Percentiles rank a stretch among this genome's conserved stretches.
phyloP scores from a whole-genome alignment of 2,113 vertebrate genomes.

The Paramisgurnus dabryanus region DNA sequence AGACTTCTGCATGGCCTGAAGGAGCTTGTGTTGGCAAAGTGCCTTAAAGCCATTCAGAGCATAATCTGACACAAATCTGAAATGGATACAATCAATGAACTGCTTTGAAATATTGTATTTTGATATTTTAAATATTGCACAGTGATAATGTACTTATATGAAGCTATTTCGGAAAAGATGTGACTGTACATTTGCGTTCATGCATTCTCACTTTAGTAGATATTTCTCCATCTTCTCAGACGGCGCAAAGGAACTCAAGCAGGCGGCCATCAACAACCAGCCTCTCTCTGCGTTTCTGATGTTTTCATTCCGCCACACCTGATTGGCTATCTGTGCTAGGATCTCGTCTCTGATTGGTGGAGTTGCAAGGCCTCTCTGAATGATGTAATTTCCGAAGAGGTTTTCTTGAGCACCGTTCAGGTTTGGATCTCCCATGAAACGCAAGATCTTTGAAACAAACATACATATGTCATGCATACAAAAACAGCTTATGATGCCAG shows the following conservation, averaged over 20 bases:
- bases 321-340: slow-evolving; percentile 89
- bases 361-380: slow-evolving; percentile 85
- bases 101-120: too few species aligned
- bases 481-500: too few species aligned
- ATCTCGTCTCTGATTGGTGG: slow-evolving; percentile 89
- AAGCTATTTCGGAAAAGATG: too few species aligned
- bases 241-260: slow-evolving; percentile 86
- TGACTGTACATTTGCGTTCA: not conserved
- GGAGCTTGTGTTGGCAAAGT: slow-evolving; percentile 90
- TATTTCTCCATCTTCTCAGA: slow-evolving; percentile 84
- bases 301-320: slow-evolving; percentile 91
- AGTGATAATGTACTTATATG: too few species aligned
- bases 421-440: slow-evolving; percentile 94
- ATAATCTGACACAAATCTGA: slow-evolving; percentile 84
- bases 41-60: slow-evolving; percentile 85
- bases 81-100: not conserved
- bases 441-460: slow-evolving; percentile 77
- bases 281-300: slow-evolving; percentile 87
- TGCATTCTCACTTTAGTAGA: slow-evolving; percentile 87
- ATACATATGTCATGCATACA: not conserved
- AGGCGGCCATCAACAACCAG: slow-evolving; percentile 90
- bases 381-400: slow-evolving; percentile 92
- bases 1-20: slow-evolving; percentile 83
- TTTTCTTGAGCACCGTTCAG: slow-evolving; percentile 86
- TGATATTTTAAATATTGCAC: not conserved